phyloP scores from a whole-genome alignment of 1,140 invertebrate species.

The Mycetomoellerius zeteki region DNA sequence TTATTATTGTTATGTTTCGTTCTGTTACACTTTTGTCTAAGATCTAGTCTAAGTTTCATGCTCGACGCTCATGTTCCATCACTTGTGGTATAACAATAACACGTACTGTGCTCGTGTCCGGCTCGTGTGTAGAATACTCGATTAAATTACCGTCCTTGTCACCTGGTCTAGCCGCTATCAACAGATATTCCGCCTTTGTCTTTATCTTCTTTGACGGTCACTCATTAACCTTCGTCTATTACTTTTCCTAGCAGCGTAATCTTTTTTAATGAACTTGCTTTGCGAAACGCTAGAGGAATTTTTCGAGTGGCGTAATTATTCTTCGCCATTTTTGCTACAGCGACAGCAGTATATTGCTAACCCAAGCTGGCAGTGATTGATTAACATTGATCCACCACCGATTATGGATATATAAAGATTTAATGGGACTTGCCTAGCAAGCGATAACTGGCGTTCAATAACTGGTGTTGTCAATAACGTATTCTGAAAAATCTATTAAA shows the following conservation, averaged over 20 bases:
- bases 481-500: not conserved
- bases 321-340: not conserved
- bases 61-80: slow-evolving; percentile 45
- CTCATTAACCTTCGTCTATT: slow-evolving; percentile 27
- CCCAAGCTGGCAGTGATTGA: slow-evolving; percentile 31
- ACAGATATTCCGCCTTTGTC: slow-evolving; percentile 19
- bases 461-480: not conserved
- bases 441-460: slow-evolving; percentile 6
- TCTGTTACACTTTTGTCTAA: slow-evolving; percentile 28
- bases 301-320: slow-evolving; percentile 42
- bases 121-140: slow-evolving; percentile 19
- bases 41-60: slow-evolving; percentile 40
- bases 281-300: not conserved
- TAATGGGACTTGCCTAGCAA: slow-evolving; percentile 22
- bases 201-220: slow-evolving; percentile 37
- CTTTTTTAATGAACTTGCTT: not conserved
- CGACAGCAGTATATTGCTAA: slow-evolving; percentile 15
- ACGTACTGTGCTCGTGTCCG: not conserved
- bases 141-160: slow-evolving; percentile 59
- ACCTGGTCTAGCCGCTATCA: slow-evolving; percentile 19
- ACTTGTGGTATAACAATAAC: slow-evolving; percentile 38
- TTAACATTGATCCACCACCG: slow-evolving; percentile 9
- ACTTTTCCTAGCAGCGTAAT: not conserved
- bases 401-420: slow-evolving; percentile 24
- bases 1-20: slow-evolving; percentile 4